Evolutionary conservation across 2,888 invertebrate genomes (phyloP), one percentile per base, ranked within the genome.

Genomic region (Drosophila atripex): DNA sequence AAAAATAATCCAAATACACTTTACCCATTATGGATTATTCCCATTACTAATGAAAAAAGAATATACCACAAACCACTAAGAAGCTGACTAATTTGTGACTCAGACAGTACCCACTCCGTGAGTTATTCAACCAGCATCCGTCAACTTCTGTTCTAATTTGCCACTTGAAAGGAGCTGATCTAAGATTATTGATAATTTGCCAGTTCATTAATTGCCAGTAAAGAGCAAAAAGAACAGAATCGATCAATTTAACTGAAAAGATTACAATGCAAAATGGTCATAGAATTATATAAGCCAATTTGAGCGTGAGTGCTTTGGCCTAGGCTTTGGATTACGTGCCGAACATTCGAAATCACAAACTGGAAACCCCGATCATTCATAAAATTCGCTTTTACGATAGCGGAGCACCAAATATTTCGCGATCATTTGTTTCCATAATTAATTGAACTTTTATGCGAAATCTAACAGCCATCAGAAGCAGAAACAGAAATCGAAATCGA

Each of bases 301-400:
- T 46, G 35, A 23, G 39, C 47, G 30, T 39, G 23, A 51, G 14
- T 46, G 28, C 50, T 54, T 21, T 54, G 70, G 69, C 66, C 72
- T 80, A 68, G 71, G 59, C 58, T 43, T 43, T 12, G 23, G 61
- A 76, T 78, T 69, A 64, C 53, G 63, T 65, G 71, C 65, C 56
- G 56, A 74, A 63, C 60, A 77, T 75, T 60, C 35, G 51, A 43
- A 54, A 52, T 53, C 43, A 18, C 43, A 57, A 72, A 50, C 53
- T 71, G 59, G 60, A 68, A 58, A 65, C 52, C 30, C 55, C 51
- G 78, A 71, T 88, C 75, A 83, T 86, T 86, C 86, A 82, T 83
- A 83, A 83, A 82, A 78, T 71, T 76, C 55, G 64, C 71, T 71
- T 47, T 75, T 88, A 72, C 79, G 71, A 72, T 70, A 57, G 43